These are phyloP conservation scores for Scalopus aquaticus DNA, from an alignment of 2,113 vertebrate genomes.

Conservation along the genomic window DNA sequence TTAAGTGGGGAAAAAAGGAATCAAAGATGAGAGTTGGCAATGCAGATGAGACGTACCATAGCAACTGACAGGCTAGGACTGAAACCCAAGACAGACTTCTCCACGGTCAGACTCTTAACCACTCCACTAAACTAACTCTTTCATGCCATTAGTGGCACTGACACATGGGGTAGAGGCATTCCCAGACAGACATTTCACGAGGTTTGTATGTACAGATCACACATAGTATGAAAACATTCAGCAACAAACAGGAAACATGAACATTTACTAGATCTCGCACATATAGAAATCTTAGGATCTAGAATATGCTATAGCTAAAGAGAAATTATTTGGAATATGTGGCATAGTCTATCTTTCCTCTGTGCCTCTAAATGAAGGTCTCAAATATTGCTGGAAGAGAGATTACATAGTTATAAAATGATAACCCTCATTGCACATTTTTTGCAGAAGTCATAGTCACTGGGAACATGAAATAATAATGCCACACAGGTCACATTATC, in stretches of 20 bases:
- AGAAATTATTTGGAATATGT: not conserved
- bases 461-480: not conserved
- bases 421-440: not conserved
- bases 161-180: not conserved
- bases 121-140: too few species aligned
- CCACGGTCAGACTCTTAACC: not conserved
- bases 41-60: not conserved
- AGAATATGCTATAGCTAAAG: not conserved
- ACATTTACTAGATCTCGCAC: not conserved
- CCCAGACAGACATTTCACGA: fast-evolving
- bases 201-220: not conserved
- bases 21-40: fast-evolving
- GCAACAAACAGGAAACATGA: not conserved
- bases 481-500: not conserved
- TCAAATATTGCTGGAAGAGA: not conserved
- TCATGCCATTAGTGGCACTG: not conserved
- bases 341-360: not conserved
- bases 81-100: not conserved
- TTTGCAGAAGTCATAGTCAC: not conserved
- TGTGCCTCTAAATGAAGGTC: not conserved
- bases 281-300: not conserved
- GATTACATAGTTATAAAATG: not conserved
- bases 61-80: not conserved
- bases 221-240: not conserved
- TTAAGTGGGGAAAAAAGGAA: not conserved